Evolutionary conservation across 1,140 invertebrate genomes (phyloP), one percentile per base, ranked within the genome.

Genomic region (Arion vulgaris): DNA sequence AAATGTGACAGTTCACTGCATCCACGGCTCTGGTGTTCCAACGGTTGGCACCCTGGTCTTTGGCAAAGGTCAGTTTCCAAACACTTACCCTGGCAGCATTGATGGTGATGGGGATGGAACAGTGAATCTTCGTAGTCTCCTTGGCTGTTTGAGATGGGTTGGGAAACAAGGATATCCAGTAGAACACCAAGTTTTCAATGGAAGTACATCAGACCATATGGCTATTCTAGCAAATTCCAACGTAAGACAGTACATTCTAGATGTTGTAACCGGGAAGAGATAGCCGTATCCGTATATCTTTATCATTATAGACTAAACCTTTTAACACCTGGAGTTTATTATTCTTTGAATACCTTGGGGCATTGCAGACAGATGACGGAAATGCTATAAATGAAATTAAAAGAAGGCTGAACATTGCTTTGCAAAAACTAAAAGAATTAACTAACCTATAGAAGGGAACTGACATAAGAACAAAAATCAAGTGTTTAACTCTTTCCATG

Each of bases 51-150:
- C 62, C 7, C 85, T 91, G 45, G 28, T 74, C 1, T 91, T 87
- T 85, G 81, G 45, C 26, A 84, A 85, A n/a, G 83, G 78, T 13
- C 75, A 83, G 32, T 93, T 89, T 87, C 94, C 96, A 49, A 94
- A 96, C 87, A 95, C 95, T 9, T 95, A 95, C 83, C 97, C 98
- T 0, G 93, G 93, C 23, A 93, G 97, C n/a, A 93, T 95, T 5
- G 93, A 93, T 78, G 98, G 97, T 2, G 95, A 98, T 91, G 98
- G 98, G 0, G 98, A 99, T 93, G 98, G 98, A 26, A 99, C 98
- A 0, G 98, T 99, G 0, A 99, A 99, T 93, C 89, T 94, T 71
- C 94, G 96, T 80, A 98, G 97, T 85, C 93, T 98, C 13, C 91
- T 94, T 84, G 96, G 95, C 11, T 99, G 97, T 92, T 90, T 94